These are phyloP conservation scores for Lumbricus terrestris DNA, from an alignment of 2,888 invertebrate species.

Conservation along the genomic window DNA sequence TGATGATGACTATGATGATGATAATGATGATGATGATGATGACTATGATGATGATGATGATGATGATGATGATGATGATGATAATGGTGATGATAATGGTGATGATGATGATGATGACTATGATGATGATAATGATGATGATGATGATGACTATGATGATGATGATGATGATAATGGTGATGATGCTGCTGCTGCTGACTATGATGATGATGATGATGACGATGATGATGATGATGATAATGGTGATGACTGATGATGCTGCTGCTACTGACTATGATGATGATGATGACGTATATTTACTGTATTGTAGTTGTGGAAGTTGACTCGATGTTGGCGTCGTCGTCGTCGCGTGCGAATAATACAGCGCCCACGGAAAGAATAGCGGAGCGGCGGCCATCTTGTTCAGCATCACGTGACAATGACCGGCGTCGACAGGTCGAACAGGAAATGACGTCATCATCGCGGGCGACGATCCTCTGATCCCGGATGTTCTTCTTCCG, in stretches of 20 bases:
- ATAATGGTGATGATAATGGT: no score
- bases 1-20: no score
- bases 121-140: no score
- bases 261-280: not conserved
- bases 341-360: not conserved
- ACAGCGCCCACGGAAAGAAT: not conserved
- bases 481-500: not conserved
- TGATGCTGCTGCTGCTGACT: no score
- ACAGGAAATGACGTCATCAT: not conserved
- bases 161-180: no score
- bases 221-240: not conserved
- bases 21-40: no score
- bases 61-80: no score
- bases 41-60: no score
- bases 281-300: not conserved
- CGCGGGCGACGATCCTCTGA: not conserved
- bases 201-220: not conserved
- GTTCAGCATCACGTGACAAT: not conserved
- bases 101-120: no score
- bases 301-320: not conserved
- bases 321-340: not conserved
- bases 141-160: no score
- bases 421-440: not conserved
- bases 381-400: not conserved
- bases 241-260: not conserved